Percentiles rank a stretch among this genome's conserved stretches.
Evolutionary conservation across 1,140 invertebrate species (phyloP).

Genomic region (Berghia stephanieae): DNA sequence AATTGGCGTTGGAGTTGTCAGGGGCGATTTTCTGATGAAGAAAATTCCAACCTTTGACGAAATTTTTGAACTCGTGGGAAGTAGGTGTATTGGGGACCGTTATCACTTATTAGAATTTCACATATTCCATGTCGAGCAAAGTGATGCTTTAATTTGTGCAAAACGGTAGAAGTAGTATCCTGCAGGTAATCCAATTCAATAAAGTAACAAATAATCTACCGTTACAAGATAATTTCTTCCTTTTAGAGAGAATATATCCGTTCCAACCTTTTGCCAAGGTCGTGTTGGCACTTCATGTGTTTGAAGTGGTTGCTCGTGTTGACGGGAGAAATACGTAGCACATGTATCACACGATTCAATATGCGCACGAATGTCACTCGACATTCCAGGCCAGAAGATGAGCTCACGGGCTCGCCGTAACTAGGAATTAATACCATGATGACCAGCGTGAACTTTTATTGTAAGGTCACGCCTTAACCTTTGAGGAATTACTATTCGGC

Average conservation of each 20-base stretch:
- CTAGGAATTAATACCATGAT: constrained; percentile 17
- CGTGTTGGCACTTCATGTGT: no score
- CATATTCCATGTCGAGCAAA: constrained; percentile 41
- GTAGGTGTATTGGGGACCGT: constrained; percentile 40
- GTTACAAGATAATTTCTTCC: no score
- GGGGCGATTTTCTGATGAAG: constrained; percentile 36
- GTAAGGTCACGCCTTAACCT: not conserved
- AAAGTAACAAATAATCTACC: constrained; percentile 42
- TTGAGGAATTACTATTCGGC: constrained; percentile 8
- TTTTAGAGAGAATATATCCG: no score
- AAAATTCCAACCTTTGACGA: constrained; percentile 33
- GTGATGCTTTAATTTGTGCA: constrained; percentile 43
- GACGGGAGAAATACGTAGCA: no score
- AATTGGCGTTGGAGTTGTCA: constrained; percentile 37
- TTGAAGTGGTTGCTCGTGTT: no score
- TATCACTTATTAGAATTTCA: constrained; percentile 30
- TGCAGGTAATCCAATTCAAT: constrained; percentile 37
- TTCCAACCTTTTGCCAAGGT: no score
- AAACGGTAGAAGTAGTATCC: constrained; percentile 34
- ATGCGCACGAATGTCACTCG: no score
- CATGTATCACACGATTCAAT: no score
- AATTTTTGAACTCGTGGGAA: constrained; percentile 34
- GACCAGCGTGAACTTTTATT: not conserved
- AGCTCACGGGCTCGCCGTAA: not conserved
- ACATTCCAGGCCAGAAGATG: no score